Evolutionary conservation across 2,797 vertebrate genomes (phyloP).

Genomic region (Mus minutoides): DNA sequence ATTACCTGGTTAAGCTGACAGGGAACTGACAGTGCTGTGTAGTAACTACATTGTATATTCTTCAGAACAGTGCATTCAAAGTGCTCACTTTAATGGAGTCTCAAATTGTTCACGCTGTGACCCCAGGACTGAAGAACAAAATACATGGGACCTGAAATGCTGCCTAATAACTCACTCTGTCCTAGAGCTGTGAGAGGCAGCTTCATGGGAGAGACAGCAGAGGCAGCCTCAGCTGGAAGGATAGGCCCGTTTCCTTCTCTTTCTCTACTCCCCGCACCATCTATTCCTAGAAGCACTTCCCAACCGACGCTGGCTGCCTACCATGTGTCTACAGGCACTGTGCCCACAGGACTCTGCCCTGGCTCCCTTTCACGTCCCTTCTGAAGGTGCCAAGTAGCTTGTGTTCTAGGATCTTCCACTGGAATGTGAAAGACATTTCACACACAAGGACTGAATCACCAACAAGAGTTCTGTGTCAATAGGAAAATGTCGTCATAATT

Average conservation of each 20-base stretch:
- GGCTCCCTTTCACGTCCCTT: constrained; percentile 34
- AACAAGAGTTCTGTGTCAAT: constrained; percentile 17
- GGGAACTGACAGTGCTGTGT: background rate
- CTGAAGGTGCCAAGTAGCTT: constrained; percentile 61
- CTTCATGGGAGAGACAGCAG: background rate
- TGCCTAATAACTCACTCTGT: background rate
- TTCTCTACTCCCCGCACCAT: background rate
- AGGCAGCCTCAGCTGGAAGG: background rate
- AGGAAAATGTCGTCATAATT: constrained; percentile 34
- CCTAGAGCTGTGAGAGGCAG: constrained; percentile 25
- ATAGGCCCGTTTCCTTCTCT: background rate
- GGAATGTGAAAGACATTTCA: constrained; percentile 52
- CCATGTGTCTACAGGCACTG: constrained; percentile 22
- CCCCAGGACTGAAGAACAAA: constrained; percentile 6
- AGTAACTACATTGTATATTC: background rate
- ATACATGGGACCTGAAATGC: background rate
- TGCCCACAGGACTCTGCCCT: constrained; percentile 37
- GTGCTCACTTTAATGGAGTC: constrained; percentile 10
- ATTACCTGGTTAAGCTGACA: background rate
- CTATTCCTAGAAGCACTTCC: constrained; percentile 64
- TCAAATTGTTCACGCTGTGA: constrained; percentile 42
- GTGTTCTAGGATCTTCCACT: constrained; percentile 47
- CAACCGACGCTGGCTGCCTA: constrained; percentile 5
- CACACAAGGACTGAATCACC: constrained; percentile 46
- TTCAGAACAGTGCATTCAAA: constrained; percentile 46